Percentiles rank a stretch among this genome's conserved stretches.
Evolutionary conservation across 2,888 invertebrate genomes (phyloP).

Genomic region (Lithophane socia): DNA sequence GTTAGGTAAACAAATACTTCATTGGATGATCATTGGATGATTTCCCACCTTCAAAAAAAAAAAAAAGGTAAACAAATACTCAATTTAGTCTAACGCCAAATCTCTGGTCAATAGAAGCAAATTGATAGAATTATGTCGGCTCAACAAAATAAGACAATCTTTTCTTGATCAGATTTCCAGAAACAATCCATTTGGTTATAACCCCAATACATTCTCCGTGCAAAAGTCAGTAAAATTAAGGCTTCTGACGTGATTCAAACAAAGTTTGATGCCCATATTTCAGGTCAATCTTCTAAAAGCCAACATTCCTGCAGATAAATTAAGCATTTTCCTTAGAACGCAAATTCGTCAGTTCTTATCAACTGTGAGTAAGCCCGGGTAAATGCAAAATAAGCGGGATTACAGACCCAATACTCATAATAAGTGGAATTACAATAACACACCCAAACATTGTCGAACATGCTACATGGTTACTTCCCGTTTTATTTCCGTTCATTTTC

Average conservation of each 20-base stretch:
- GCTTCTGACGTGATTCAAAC: neutral
- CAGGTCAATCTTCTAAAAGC: neutral
- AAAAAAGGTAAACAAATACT: neutral
- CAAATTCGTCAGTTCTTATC: neutral
- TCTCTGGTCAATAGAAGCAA: neutral
- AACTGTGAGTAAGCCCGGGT: neutral
- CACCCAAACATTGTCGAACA: neutral
- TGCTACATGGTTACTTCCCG: neutral
- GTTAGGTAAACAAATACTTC: neutral
- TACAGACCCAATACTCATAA: neutral
- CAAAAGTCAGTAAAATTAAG: neutral
- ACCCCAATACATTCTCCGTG: too few species aligned
- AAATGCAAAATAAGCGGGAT: constrained; percentile 2
- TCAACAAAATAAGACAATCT: neutral
- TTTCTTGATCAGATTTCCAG: too few species aligned
- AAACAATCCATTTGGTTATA: too few species aligned
- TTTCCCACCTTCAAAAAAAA: too few species aligned
- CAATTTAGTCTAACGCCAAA: neutral
- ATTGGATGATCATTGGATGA: too few species aligned
- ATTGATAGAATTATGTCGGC: neutral
- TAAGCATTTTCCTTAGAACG: neutral
- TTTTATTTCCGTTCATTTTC: constrained; percentile 21
- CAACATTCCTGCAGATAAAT: neutral
- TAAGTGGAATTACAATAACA: constrained; percentile 7
- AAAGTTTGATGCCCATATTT: neutral